Evolutionary conservation across 2,113 vertebrate genomes (phyloP).

Genomic region (Caranx melampygus): DNA sequence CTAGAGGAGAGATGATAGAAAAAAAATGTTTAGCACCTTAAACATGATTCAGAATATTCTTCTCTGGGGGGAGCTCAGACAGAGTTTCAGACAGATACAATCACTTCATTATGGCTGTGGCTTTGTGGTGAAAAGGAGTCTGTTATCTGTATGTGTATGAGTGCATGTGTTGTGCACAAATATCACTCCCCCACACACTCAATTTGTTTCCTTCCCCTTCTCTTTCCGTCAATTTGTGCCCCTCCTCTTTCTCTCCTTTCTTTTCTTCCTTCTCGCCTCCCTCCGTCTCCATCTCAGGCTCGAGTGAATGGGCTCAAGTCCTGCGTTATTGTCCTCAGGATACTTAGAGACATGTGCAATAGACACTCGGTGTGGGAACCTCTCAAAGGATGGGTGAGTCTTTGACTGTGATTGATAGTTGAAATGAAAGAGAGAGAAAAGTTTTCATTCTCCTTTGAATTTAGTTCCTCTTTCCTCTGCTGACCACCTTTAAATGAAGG

Average conservation of each 20-base stretch:
- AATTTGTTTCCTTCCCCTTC: constrained; percentile 49
- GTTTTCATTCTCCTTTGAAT: neutral
- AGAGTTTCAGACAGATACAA: constrained; percentile 24
- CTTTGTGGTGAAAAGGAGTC: constrained; percentile 47
- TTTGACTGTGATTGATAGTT: constrained; percentile 23
- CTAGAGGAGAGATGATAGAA: neutral
- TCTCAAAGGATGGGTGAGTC: constrained; percentile 99
- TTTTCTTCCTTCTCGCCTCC: constrained; percentile 30
- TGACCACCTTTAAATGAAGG: neutral
- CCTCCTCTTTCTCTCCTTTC: constrained; percentile 38
- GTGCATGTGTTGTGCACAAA: constrained; percentile 39
- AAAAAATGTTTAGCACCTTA: neutral
- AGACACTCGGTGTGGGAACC: constrained; percentile 95
- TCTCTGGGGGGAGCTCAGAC: constrained; percentile 25
- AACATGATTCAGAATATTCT: neutral
- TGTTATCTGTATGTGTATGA: constrained; percentile 41
- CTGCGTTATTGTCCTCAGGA: constrained; percentile 98
- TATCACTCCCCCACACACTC: constrained; percentile 28
- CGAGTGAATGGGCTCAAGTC: constrained; percentile 99
- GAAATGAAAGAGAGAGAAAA: neutral
- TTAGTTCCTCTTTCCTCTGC: neutral
- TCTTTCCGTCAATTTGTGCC: constrained; percentile 50
- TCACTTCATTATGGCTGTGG: constrained; percentile 31
- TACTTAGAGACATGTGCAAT: constrained; percentile 99
- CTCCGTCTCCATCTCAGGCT: constrained; percentile 87